Conservation (phyloP, 2,888 invertebrate genomes). For the Ypsolopha sequella region DNA sequence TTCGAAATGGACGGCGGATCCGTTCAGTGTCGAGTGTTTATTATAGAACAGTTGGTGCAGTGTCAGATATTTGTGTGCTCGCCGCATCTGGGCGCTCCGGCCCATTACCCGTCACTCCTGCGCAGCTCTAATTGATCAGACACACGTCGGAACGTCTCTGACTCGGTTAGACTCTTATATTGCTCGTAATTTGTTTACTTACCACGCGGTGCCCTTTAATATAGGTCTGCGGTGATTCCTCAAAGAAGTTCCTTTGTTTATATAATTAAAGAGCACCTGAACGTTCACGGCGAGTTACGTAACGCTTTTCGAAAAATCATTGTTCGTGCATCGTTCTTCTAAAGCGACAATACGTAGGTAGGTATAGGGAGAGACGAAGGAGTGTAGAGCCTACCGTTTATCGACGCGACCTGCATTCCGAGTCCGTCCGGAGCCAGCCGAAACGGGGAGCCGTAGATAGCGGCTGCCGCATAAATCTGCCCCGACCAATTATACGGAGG, state of each 20-base stretch:
- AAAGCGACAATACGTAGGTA: too few species aligned
- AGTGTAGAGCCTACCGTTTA: conserved; percentile 2
- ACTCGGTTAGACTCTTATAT: conserved; percentile 43
- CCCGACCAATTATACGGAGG: conserved; percentile 50
- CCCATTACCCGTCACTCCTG: conserved; percentile 11
- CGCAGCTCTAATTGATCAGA: conserved; percentile 38
- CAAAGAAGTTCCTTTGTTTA: conserved; percentile 39
- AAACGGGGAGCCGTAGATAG: conserved; percentile 21
- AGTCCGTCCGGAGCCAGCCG: conserved; percentile 20
- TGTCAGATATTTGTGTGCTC: neutral
- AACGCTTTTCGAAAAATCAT: neutral
- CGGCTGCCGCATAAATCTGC: conserved; percentile 42
- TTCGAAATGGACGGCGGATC: neutral
- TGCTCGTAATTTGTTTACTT: conserved; percentile 49
- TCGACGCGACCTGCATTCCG: conserved; percentile 17
- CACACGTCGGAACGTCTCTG: conserved; percentile 43
- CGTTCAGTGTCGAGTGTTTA: neutral
- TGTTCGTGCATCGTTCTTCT: neutral
- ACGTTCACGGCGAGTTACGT: conserved; percentile 16
- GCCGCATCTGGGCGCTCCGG: neutral
- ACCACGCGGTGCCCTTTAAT: conserved; percentile 44
- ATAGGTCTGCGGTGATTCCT: conserved; percentile 35
- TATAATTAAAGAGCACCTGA: conserved; percentile 23
- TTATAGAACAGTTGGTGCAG: neutral
- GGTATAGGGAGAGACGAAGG: neutral